Percentiles rank a stretch among this genome's conserved stretches.
Conservation (phyloP, 2,888 invertebrate genomes). For the Drosophila borborema region DNA sequence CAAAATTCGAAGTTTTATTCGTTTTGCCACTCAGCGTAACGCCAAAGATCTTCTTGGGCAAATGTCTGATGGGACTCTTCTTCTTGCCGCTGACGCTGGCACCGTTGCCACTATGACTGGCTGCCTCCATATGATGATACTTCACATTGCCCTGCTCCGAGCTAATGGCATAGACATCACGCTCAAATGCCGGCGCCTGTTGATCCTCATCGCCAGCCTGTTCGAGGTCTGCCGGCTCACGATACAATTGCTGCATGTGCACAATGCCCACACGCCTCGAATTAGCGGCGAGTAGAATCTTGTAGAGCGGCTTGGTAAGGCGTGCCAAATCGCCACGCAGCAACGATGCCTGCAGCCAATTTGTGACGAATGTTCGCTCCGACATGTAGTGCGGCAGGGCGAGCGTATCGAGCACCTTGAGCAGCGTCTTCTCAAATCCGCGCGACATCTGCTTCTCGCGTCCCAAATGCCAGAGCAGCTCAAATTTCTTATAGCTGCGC, state of each 20-base stretch:
- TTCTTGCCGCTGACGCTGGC: conserved; percentile 72
- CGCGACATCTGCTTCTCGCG: conserved; percentile 87
- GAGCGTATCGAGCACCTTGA: conserved; percentile 87
- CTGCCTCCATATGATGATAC: conserved; percentile 83
- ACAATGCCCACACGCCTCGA: conserved; percentile 93
- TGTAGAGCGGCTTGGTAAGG: conserved; percentile 91
- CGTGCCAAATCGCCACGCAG: conserved; percentile 91
- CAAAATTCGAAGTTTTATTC: conserved; percentile 84
- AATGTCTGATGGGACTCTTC: conserved; percentile 84
- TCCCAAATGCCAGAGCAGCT: conserved; percentile 90
- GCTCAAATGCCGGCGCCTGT: conserved; percentile 73
- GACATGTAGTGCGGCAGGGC: conserved; percentile 83
- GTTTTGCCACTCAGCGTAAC: conserved; percentile 84
- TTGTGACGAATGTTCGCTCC: conserved; percentile 87
- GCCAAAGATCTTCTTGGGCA: conserved; percentile 85
- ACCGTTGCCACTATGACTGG: conserved; percentile 41
- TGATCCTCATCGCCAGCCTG: conserved; percentile 79
- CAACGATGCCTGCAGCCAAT: conserved; percentile 91
- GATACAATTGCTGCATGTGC: conserved; percentile 88
- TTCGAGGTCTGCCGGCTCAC: conserved; percentile 84
- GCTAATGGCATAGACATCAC: conserved; percentile 92
- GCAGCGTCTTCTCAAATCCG: conserved; percentile 87
- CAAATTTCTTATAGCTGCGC: conserved; percentile 84
- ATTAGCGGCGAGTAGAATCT: conserved; percentile 91
- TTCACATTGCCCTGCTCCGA: conserved; percentile 92